Conservation (phyloP, 1,140 invertebrate species). For the Cyclina sinensis region DNA sequence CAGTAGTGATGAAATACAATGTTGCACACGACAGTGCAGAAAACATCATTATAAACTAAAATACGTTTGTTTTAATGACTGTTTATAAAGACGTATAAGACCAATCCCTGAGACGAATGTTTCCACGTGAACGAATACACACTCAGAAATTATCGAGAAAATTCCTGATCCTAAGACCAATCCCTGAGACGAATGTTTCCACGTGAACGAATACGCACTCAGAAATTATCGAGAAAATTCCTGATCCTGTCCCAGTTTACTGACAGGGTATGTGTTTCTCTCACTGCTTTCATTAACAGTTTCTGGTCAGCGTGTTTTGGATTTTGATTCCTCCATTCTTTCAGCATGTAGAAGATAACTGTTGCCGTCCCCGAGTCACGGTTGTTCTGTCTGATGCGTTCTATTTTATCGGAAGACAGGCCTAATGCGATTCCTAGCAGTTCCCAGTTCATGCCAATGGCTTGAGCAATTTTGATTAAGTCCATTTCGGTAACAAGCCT, state of each 20-base stretch:
- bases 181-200: too few species aligned
- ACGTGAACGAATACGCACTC: not conserved
- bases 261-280: not conserved
- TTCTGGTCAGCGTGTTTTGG: not conserved
- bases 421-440: slow-evolving; percentile 5
- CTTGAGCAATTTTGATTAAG: not conserved
- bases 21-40: too few species aligned
- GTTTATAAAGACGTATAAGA: too few species aligned
- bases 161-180: too few species aligned
- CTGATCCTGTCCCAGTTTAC: slow-evolving; percentile 18
- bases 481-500: slow-evolving; percentile 9
- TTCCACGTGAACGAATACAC: too few species aligned
- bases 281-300: not conserved
- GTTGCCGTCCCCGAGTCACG: not conserved
- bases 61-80: too few species aligned
- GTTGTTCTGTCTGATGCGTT: not conserved
- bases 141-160: too few species aligned
- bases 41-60: too few species aligned
- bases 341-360: slow-evolving; percentile 18
- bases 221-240: slow-evolving; percentile 25
- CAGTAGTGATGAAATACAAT: too few species aligned
- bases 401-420: not conserved
- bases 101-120: too few species aligned
- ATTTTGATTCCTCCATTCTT: not conserved
- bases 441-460: slow-evolving; percentile 15